A percentile compares a stretch with the other conserved stretches of the same genome.
phyloP scores from a whole-genome alignment of 2,113 vertebrate genomes.

The Odocoileus hemionus region DNA sequence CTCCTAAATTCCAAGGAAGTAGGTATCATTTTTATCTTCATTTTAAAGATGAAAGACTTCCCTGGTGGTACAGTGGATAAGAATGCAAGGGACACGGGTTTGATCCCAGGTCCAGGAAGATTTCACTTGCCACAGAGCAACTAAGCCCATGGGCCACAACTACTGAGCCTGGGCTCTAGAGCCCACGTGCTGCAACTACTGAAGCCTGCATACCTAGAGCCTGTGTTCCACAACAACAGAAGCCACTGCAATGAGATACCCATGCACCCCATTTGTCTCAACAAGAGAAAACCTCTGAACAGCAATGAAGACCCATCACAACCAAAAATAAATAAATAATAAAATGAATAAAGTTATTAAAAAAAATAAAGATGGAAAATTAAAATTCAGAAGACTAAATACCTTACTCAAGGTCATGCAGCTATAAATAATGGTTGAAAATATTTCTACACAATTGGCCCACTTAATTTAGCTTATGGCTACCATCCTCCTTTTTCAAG shows the following conservation, averaged over 20 bases:
- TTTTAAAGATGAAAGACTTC: conserved; percentile 28
- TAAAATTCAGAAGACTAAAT: background rate
- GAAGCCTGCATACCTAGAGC: background rate
- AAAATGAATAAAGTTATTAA: background rate
- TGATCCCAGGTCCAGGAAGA: background rate
- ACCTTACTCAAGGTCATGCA: background rate
- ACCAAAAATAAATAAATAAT: background rate
- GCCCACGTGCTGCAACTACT: background rate
- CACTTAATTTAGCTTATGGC: background rate
- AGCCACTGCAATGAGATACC: background rate
- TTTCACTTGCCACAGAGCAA: background rate
- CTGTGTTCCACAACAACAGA: background rate
- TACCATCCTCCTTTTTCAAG: background rate
- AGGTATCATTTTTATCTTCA: background rate
- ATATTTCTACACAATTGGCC: background rate
- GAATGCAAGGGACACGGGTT: background rate
- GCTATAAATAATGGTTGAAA: background rate
- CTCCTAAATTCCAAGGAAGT: conserved; percentile 4
- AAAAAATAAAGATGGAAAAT: background rate
- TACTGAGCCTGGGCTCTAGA: background rate
- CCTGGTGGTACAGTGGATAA: background rate
- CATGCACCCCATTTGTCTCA: background rate
- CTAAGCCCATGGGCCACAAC: background rate
- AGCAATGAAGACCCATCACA: background rate
- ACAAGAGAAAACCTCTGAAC: background rate